Evolutionary conservation across 2,797 vertebrate genomes (phyloP).

Genomic region (Microctenopoma stevenorrisi): DNA sequence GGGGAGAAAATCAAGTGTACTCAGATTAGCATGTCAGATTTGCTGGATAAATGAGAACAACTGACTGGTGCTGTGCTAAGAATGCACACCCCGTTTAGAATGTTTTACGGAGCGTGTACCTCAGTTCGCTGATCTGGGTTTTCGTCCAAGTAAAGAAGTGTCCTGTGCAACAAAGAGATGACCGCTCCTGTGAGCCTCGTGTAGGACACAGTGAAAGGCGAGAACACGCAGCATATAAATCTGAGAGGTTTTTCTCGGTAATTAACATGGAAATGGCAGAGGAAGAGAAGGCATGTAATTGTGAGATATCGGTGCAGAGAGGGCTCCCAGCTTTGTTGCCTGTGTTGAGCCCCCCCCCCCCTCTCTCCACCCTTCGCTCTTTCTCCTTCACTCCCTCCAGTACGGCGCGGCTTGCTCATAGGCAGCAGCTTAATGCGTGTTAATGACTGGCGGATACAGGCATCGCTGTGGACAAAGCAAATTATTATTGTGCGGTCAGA

Average conservation of each 20-base stretch:
- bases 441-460: slow-evolving; percentile 96
- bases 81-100: slow-evolving; percentile 35
- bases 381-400: slow-evolving; percentile 66
- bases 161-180: slow-evolving; percentile 55
- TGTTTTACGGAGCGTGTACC: slow-evolving; percentile 27
- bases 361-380: slow-evolving; percentile 23
- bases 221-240: slow-evolving; percentile 91
- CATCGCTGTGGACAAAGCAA: slow-evolving; percentile 96
- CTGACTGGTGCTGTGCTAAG: slow-evolving; percentile 50
- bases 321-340: slow-evolving; percentile 85
- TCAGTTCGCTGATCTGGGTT: slow-evolving; percentile 12
- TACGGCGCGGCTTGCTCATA: slow-evolving; percentile 89
- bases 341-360: slow-evolving; percentile 9
- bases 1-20: slow-evolving; percentile 65
- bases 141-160: slow-evolving; percentile 56
- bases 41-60: slow-evolving; percentile 68
- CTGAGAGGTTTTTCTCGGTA: slow-evolving; percentile 92
- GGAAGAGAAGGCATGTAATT: slow-evolving; percentile 96
- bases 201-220: slow-evolving; percentile 67
- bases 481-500: slow-evolving; percentile 97
- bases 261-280: slow-evolving; percentile 97
- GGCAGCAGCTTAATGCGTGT: slow-evolving; percentile 92
- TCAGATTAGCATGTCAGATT: slow-evolving; percentile 77
- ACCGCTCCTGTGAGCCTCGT: slow-evolving; percentile 43
- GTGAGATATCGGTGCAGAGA: slow-evolving; percentile 94